Base-by-base conservation (phyloP, 2,797 vertebrate genomes). In the Merluccius polli region DNA sequence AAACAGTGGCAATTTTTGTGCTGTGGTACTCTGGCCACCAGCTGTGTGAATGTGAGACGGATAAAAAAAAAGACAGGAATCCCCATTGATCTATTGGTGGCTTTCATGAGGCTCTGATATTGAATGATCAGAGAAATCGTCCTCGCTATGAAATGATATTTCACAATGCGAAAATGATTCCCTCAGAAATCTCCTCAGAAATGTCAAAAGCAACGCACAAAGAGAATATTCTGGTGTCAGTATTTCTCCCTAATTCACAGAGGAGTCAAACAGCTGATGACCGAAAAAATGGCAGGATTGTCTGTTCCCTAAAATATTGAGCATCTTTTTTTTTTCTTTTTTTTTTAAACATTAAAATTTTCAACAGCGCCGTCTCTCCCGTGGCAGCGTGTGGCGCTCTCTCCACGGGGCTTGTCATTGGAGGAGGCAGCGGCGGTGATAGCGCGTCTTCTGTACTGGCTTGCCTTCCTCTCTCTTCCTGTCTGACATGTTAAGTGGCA, bases 321-420 rank as follows among this genome's bases (percentile, higher is more conserved):
- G 88, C 80, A 87, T 92, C 89, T 92, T 92, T 92, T 92, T 90
- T 92, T 92, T 93, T 88, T 27, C 27, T 5, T 91, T 92, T 92
- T 92, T 90, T 92, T 92, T 93, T 89, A 93, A 94, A 94, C 91
- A 92, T 92, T 93, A 92, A 93, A 93, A 93, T 92, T 92, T 92
- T 92, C 87, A 93, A 92, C 85, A 92, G 86, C 79, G 85, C 87
- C 84, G 77, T 88, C 83, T 78, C 75, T 90, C 86, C 90, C 86
- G 87, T 77, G 89, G 90, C 76, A 21, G 48, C 7, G 48, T 67
- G 82, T 77, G 85, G 82, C 44, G 80, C 83, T 85, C 85, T 83
- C 90, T 91, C 89, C 80, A 41, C 79, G 88, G 90, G 89, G 89
- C 89, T 89, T 88, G 92, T 92, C 91, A 91, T 85, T 77, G 83